These are phyloP conservation scores for Mugil cephalus DNA, from an alignment of 2,113 vertebrate genomes.

Conservation along the genomic window DNA sequence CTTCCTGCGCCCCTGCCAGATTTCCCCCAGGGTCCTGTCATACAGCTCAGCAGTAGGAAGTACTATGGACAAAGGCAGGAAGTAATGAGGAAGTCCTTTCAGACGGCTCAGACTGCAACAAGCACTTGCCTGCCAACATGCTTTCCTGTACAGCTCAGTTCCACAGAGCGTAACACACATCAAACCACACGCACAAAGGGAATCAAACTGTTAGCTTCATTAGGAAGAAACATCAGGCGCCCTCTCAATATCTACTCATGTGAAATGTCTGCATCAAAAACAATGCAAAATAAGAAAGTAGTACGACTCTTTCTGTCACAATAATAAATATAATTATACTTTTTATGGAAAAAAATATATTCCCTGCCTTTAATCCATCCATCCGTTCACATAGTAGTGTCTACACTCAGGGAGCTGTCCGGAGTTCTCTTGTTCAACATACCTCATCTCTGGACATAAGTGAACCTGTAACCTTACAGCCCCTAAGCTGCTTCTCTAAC, in stretches of 20 bases:
- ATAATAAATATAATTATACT: too few species aligned
- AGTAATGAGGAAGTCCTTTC: conserved; percentile 86
- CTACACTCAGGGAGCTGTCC: too few species aligned
- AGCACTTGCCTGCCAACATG: conserved; percentile 60
- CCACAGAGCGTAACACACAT: conserved; percentile 20
- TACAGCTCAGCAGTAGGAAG: conserved; percentile 78
- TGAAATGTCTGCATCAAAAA: too few species aligned
- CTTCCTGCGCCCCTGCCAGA: conserved; percentile 10
- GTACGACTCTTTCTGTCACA: too few species aligned
- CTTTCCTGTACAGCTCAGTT: conserved; percentile 37
- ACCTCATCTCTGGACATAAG: too few species aligned
- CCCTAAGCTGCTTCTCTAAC: too few species aligned
- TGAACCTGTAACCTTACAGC: too few species aligned
- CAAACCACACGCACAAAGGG: background rate
- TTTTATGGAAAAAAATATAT: too few species aligned
- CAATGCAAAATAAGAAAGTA: too few species aligned
- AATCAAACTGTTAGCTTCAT: background rate
- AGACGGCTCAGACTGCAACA: conserved; percentile 74
- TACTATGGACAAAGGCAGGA: conserved; percentile 85
- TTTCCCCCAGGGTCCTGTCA: conserved; percentile 60
- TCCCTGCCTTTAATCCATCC: too few species aligned
- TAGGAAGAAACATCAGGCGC: background rate
- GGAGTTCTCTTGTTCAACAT: too few species aligned
- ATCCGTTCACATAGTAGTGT: too few species aligned
- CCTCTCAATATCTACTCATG: background rate